A percentile compares a stretch with the other conserved stretches of the same genome.
phyloP scores from a whole-genome alignment of 2,113 vertebrate genomes.

The Cheirogaleus medius region DNA sequence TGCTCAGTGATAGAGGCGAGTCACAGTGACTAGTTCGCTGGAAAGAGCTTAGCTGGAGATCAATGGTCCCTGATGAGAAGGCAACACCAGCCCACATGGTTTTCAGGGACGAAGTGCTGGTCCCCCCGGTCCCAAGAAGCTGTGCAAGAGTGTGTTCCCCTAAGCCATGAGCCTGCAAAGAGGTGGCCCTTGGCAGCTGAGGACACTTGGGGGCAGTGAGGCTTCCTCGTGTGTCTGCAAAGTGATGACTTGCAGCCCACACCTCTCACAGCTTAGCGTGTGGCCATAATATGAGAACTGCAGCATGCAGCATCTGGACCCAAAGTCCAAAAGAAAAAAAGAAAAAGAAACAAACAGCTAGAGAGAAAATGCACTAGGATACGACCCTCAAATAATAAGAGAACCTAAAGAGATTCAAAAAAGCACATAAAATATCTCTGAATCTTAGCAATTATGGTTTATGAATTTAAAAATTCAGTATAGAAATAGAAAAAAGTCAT shows the following conservation, averaged over 20 bases:
- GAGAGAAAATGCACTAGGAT: background rate
- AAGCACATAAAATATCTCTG: background rate
- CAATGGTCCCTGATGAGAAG: background rate
- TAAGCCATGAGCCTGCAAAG: background rate
- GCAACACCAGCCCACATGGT: background rate
- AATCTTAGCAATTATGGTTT: background rate
- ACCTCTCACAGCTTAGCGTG: fast-evolving
- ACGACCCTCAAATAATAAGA: background rate
- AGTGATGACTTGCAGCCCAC: background rate
- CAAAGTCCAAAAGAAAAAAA: background rate
- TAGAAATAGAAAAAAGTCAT: background rate
- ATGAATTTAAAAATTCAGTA: background rate
- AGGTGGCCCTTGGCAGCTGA: background rate
- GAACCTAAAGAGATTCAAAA: background rate
- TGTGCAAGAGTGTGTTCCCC: background rate
- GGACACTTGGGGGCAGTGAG: fast-evolving
- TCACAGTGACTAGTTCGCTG: background rate
- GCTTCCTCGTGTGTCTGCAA: background rate
- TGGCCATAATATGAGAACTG: background rate
- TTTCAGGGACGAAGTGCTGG: background rate
- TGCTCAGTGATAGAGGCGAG: background rate
- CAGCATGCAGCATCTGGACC: background rate
- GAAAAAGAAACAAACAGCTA: background rate
- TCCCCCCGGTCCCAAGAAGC: background rate
- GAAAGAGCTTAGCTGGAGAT: background rate